phyloP scores from a whole-genome alignment of 2,113 vertebrate species.

The Pristiophorus japonicus region DNA sequence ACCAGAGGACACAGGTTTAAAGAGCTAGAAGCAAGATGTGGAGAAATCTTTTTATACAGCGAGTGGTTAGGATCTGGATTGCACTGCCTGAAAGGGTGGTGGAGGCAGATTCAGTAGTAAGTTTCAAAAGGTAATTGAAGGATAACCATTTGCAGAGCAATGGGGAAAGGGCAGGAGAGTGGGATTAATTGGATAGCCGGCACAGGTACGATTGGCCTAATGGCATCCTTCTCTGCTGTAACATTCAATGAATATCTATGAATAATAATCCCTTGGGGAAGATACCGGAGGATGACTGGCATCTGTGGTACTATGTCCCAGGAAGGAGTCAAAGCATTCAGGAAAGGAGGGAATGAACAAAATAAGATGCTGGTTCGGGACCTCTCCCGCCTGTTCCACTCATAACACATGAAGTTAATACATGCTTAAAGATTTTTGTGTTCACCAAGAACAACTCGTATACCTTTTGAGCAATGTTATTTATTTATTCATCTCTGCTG shows the following conservation, averaged over 20 bases:
- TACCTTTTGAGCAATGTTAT: not conserved
- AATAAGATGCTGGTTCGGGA: not conserved
- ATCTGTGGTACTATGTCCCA: no score
- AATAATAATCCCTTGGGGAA: not conserved
- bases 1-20: no score
- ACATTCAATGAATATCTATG: not conserved
- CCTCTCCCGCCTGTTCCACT: not conserved
- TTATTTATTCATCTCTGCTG: constrained; percentile 9
- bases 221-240: not conserved
- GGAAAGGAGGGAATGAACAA: not conserved
- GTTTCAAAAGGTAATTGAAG: not conserved
- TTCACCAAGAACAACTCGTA: not conserved
- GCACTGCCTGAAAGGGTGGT: no score
- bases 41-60: no score
- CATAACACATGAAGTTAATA: not conserved
- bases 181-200: not conserved
- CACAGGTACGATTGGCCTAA: not conserved
- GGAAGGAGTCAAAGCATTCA: not conserved
- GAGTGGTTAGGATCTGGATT: no score
- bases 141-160: not conserved
- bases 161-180: not conserved
- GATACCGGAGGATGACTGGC: not conserved
- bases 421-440: not conserved
- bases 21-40: no score
- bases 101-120: not conserved